These are phyloP conservation scores for Rhynchopsitta pachyrhyncha DNA, from an alignment of 2,113 vertebrate genomes.

Conservation along the genomic window DNA sequence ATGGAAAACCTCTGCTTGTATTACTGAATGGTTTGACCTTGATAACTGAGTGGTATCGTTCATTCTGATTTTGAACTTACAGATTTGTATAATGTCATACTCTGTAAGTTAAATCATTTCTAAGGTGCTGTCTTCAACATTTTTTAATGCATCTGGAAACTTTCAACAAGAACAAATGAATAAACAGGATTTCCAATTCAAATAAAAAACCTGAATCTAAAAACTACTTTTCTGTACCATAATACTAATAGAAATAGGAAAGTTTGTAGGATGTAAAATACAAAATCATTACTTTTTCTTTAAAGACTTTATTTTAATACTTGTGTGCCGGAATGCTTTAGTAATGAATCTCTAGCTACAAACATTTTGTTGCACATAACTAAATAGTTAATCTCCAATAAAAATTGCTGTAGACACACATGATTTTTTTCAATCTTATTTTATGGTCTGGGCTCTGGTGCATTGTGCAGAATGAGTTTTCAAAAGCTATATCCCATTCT, in stretches of 20 bases:
- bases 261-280: not conserved
- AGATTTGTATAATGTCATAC: not conserved
- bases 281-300: not conserved
- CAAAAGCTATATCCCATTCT: not conserved
- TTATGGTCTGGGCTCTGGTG: not conserved
- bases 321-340: not conserved
- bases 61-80: not conserved
- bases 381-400: not conserved
- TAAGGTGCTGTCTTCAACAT: not conserved
- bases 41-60: not conserved
- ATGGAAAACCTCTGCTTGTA: not conserved
- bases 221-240: not conserved
- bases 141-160: not conserved
- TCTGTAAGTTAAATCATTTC: not conserved
- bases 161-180: not conserved
- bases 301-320: not conserved
- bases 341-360: not conserved
- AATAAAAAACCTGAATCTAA: not conserved
- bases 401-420: accelerated
- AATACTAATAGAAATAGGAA: not conserved
- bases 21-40: not conserved
- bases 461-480: not conserved
- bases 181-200: not conserved
- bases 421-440: not conserved
- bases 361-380: not conserved